phyloP scores from a whole-genome alignment of 2,888 invertebrate genomes.

The Eupithecia dodoneata region DNA sequence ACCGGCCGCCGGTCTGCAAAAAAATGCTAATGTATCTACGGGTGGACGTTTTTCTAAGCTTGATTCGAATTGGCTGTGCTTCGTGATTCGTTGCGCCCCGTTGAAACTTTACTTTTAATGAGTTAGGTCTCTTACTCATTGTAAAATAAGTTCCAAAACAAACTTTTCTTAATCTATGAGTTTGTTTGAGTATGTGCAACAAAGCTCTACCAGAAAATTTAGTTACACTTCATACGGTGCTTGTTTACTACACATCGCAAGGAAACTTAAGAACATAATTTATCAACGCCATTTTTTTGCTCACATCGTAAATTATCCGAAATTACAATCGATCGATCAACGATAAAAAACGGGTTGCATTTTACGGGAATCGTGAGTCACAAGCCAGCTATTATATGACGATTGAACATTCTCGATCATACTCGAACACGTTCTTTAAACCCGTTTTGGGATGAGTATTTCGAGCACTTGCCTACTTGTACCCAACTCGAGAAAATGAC shows the following conservation, averaged over 20 bases:
- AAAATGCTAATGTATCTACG: slow-evolving; percentile 71
- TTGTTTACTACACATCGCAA: not conserved
- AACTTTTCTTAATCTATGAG: not conserved
- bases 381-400: slow-evolving; percentile 34
- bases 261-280: slow-evolving; percentile 11
- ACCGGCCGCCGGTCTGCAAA: slow-evolving; percentile 74
- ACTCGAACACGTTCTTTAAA: slow-evolving; percentile 30
- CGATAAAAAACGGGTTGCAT: slow-evolving; percentile 48
- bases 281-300: slow-evolving; percentile 33
- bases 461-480: slow-evolving; percentile 17
- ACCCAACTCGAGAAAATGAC: slow-evolving; percentile 16
- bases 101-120: slow-evolving; percentile 3
- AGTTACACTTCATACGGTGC: not conserved
- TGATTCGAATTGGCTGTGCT: slow-evolving; percentile 66
- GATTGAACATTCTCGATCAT: slow-evolving; percentile 29
- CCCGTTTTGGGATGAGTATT: slow-evolving; percentile 25
- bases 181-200: not conserved
- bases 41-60: slow-evolving; percentile 72
- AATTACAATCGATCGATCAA: slow-evolving; percentile 52
- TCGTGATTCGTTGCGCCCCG: slow-evolving; percentile 9
- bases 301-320: slow-evolving; percentile 42
- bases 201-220: not conserved
- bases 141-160: not conserved
- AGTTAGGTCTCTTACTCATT: not conserved
- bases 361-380: slow-evolving; percentile 58